Evolutionary conservation across 2,888 invertebrate genomes (phyloP), one percentile per base, ranked within the genome.

Genomic region (Fragum fragum): DNA sequence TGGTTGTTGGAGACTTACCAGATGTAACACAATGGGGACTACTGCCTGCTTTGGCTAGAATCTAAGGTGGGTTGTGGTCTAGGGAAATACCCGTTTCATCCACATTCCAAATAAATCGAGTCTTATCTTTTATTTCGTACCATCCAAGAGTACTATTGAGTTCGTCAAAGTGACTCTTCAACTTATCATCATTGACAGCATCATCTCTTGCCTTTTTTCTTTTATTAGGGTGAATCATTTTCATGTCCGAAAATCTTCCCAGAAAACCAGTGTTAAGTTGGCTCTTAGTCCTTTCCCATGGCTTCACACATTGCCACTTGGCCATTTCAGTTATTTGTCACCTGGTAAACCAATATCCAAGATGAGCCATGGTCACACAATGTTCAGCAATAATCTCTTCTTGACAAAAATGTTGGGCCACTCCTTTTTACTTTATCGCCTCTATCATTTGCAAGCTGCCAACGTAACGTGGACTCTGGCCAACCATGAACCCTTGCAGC

Each of bases 61-160:
- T 73, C 39, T 83, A 73, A 29, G 79, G 73, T 11, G 79, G 76
- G 57, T 76, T 79, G 36, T 83, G 74, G 23, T 83, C 81, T 9
- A 76, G 55, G 16, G 36, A 68, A n/a, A 83, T 76, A 21, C 29
- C 71, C 11, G 83, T 79, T 39, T 76, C 78, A 52, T 81, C 71
- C 28, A 83, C 73, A 76, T 73, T 83, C 79, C 73, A 79, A 53
- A 83, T 76, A n/a, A 70, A 47, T n/a, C 26, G n/a, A 21, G 72
- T 75, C 26, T 29, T 39, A 72, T 80, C 42, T n/a, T 61, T 75
- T 7, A 71, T 68, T 21, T 81, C 39, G 21, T 42, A 55, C 36
- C 52, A 69, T 0, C 70, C 70, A 21, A 71, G 39, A 14, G 23
- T 61, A 6, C 26, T 23, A n/a, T 69, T 36, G 1, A 79, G 29